Evolutionary conservation across 2,888 invertebrate genomes (phyloP), one percentile per base, ranked within the genome.

Genomic region (Pammene aurita): DNA sequence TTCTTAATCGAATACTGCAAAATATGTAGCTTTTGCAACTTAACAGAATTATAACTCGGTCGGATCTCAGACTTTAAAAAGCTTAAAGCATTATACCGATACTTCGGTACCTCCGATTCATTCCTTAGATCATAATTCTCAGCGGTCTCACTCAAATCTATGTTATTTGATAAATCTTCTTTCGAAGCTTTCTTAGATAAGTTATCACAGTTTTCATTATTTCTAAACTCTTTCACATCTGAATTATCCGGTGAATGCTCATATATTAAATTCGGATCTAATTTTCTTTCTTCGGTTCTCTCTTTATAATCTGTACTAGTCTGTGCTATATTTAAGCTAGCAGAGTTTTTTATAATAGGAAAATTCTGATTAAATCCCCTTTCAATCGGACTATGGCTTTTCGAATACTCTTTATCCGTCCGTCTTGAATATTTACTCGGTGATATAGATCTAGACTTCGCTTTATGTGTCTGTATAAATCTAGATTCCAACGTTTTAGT

Each of bases 1-100:
- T 95, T 95, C 81, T 95, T 95, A 69, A 96, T 95, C 5, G 95
- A 93, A 73, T 96, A 94, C 90, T 96, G 96, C 14, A 95, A 84
- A 50, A 94, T 92, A 81, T 96, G 96, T 42, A 96, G 79, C 76
- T 94, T 94, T 66, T 95, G 93, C n/a, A 97, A 84, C 73, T 95
- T 95, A 1, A 93, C 93, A 7, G 96, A 93, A 54, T 94, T 94
- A 78, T 97, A 97, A 81, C 96, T 96, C 2, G 93, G 94, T 71
- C 95, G 94, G 60, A 96, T 93, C 80, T 96, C 96, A 0, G 92
- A 92, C 73, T 92, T 93, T 0, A 93, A 81, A 74, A 94, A 93
- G 73, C 87, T 93, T 13, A 94, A 78, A 7, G 92, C 88, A 72
- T 93, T 79, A 73, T 91, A 91, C 67, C 93, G 79, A 71, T 85